Evolutionary conservation across 2,113 vertebrate genomes (phyloP), one percentile per base, ranked within the genome.

Genomic region (Electrona antarctica): DNA sequence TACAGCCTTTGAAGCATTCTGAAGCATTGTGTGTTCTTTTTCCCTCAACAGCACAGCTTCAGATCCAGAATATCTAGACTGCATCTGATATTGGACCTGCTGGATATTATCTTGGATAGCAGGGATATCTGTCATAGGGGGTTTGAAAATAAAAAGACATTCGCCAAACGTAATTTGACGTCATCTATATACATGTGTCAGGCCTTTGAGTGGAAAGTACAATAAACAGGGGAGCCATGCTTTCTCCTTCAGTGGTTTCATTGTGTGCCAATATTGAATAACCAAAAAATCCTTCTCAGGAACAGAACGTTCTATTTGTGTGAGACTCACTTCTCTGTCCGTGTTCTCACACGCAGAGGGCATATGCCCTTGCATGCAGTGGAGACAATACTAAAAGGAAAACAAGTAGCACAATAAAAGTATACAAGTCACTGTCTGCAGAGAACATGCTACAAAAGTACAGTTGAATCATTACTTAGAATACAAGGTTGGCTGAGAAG

Each of bases 401-500:
- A 57, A 69, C 49, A 46, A 52, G 7, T 10, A 33, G 8, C 10
- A 45, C 29, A 29, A 63, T 48, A 13, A 46, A 60, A 59, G 55
- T 49, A 72, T 71, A 71, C n/a, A 61, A 70, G 33, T 51, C 0
- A 62, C 64, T 60, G 73, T 72, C 47, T 8, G 4, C 15, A 64
- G n/a, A 67, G 60, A 72, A 49, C 33, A 67, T 21, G 9, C 61
- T 73, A 61, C 41, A 7, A n/a, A 41, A 52, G 46, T 5, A 56
- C 7, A 57, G 46, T 41, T 6, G 14, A 7, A 50, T 49, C 7
- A 14, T 55, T n/a, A 55, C n/a, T 67, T n/a, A 14, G 29, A 67
- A 21, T 56, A 4, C 2, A 48, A 7, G 8, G 58, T 58, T 74
- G 60, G 55, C 33, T 63, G 66, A 70, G 51, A 55, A 48, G 41